phyloP scores from a whole-genome alignment of 2,797 vertebrate species.

The Spatula versicolor region DNA sequence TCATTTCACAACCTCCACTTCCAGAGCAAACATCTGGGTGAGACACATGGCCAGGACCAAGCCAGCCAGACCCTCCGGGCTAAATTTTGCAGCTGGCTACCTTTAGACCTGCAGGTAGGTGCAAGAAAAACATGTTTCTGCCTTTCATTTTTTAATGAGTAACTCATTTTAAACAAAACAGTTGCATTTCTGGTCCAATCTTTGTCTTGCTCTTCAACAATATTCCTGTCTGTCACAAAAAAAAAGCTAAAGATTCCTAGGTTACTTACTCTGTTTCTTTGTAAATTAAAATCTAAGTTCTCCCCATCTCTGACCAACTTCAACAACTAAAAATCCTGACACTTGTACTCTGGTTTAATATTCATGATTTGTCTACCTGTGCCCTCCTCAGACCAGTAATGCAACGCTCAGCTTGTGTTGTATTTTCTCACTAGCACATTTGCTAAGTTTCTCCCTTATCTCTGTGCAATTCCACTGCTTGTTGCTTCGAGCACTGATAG shows the following conservation, averaged over 20 bases:
- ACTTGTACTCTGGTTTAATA: neutral
- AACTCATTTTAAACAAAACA: neutral
- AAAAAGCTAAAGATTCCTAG: neutral
- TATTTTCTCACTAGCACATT: neutral
- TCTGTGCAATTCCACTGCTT: neutral
- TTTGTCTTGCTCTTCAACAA: neutral
- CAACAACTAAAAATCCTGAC: neutral
- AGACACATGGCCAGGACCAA: neutral
- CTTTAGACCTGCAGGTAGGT: neutral
- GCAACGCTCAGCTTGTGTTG: too few species aligned
- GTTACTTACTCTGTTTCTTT: neutral
- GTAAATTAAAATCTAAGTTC: neutral
- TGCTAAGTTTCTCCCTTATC: neutral
- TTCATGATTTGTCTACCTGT: neutral
- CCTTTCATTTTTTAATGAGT: neutral
- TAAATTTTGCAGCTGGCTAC: neutral
- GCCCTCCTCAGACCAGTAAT: neutral
- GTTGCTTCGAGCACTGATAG: neutral
- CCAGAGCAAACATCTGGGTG: constrained; percentile 2
- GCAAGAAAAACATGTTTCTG: neutral
- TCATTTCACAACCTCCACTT: constrained; percentile 10
- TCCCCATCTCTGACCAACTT: neutral
- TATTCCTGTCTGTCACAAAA: neutral
- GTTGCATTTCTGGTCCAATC: neutral
- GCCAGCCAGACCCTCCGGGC: neutral